Conservation (phyloP, 2,113 vertebrate species). For the Neomonachus schauinslandi region DNA sequence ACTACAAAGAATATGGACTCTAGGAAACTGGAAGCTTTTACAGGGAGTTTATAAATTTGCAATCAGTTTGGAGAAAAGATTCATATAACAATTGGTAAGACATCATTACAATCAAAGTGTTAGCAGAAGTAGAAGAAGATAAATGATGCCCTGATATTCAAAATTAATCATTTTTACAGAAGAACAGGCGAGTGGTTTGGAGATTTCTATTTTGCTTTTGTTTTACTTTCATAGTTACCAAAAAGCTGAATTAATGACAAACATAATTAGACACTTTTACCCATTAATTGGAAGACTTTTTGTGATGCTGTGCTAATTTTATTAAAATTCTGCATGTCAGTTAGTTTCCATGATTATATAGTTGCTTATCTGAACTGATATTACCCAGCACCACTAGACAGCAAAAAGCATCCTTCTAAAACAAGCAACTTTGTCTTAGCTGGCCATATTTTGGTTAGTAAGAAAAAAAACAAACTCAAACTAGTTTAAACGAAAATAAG, state of each 20-base stretch:
- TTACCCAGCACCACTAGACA: not conserved
- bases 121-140: not conserved
- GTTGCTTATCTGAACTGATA: not conserved
- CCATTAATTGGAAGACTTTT: not conserved
- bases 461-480: not conserved
- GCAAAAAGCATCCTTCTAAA: not conserved
- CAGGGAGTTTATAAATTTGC: not conserved
- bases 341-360: not conserved
- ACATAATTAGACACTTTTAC: not conserved
- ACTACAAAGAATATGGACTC: not conserved
- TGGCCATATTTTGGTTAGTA: not conserved
- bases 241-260: not conserved
- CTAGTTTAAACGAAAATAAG: not conserved
- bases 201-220: not conserved
- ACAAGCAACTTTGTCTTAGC: not conserved
- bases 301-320: not conserved
- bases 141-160: not conserved
- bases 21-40: not conserved
- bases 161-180: conserved; percentile 9
- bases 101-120: not conserved
- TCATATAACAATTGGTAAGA: not conserved
- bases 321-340: not conserved
- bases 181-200: not conserved
- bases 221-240: not conserved
- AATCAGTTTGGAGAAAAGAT: not conserved